Percentiles rank a stretch among this genome's conserved stretches.
phyloP scores from a whole-genome alignment of 2,888 invertebrate genomes.

The Torymus tubicola region DNA sequence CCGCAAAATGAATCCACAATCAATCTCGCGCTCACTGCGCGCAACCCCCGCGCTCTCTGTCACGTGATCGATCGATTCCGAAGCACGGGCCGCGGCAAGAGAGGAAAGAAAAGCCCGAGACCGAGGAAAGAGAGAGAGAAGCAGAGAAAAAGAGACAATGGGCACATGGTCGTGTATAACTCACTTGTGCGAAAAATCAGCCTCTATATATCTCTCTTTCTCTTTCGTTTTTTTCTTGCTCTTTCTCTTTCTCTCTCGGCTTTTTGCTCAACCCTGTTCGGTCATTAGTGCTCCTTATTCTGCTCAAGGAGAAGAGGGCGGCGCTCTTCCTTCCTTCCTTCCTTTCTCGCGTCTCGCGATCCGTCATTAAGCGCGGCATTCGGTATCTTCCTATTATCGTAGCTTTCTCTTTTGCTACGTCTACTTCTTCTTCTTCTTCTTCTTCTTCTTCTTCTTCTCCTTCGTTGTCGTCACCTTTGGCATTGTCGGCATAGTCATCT shows the following conservation, averaged over 20 bases:
- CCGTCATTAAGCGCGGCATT: neutral
- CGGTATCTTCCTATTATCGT: neutral
- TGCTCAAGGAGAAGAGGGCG: neutral
- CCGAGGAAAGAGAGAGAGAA: neutral
- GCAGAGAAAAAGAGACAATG: constrained; percentile 19
- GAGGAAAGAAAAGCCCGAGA: neutral
- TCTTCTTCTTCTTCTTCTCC: neutral
- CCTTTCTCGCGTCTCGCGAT: no score
- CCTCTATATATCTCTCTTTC: neutral
- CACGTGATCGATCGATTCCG: constrained; percentile 60
- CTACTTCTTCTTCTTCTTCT: neutral
- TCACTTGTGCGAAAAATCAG: neutral
- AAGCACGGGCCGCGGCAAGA: constrained; percentile 18
- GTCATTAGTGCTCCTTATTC: neutral
- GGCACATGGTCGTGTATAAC: neutral
- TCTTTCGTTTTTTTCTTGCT: neutral
- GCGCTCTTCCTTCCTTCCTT: constrained; percentile 1
- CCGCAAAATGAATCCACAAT: constrained; percentile 44
- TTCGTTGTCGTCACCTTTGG: neutral
- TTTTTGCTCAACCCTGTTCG: neutral
- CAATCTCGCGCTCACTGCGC: constrained; percentile 41
- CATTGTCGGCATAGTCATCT: neutral
- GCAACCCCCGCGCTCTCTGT: constrained; percentile 49
- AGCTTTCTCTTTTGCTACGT: no score
- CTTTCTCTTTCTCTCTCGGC: neutral